Conservation (phyloP, 2,113 vertebrate species). For the Phalacrocorax carbo region DNA sequence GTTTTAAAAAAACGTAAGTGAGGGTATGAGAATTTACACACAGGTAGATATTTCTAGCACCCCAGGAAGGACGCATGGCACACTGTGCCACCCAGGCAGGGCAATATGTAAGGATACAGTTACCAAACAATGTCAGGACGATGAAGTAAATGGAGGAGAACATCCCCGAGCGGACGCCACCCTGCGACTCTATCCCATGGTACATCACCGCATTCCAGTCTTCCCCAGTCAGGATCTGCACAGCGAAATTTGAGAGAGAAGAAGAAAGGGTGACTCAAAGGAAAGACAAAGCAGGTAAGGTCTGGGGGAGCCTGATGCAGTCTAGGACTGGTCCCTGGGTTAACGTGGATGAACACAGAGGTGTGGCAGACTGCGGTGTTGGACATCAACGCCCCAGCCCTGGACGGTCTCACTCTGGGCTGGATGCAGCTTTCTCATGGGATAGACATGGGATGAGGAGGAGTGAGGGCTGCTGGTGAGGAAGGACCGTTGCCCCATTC, state of each 20-base stretch:
- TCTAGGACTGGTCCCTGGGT: neutral
- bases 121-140: conserved; percentile 91
- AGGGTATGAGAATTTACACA: neutral
- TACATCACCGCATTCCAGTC: conserved; percentile 99
- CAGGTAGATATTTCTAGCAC: neutral
- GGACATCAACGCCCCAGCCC: too few relatives aligned
- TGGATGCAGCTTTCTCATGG: neutral
- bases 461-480: neutral
- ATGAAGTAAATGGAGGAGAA: conserved; percentile 97
- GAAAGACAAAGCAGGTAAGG: too few relatives aligned
- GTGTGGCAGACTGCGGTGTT: neutral
- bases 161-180: conserved; percentile 91
- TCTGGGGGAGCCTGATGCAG: neutral
- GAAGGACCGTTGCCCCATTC: neutral
- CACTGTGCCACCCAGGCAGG: neutral
- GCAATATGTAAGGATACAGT: conserved; percentile 89
- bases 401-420: neutral
- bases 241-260: neutral
- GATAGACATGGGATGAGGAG: too few relatives aligned
- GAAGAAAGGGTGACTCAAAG: neutral
- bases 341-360: accelerated
- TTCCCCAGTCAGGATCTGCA: conserved; percentile 92
- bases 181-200: conserved; percentile 91
- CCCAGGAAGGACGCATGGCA: neutral
- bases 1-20: neutral